Conservation (phyloP, 2,113 vertebrate species). For the Dolichallabes microphthalmus region DNA sequence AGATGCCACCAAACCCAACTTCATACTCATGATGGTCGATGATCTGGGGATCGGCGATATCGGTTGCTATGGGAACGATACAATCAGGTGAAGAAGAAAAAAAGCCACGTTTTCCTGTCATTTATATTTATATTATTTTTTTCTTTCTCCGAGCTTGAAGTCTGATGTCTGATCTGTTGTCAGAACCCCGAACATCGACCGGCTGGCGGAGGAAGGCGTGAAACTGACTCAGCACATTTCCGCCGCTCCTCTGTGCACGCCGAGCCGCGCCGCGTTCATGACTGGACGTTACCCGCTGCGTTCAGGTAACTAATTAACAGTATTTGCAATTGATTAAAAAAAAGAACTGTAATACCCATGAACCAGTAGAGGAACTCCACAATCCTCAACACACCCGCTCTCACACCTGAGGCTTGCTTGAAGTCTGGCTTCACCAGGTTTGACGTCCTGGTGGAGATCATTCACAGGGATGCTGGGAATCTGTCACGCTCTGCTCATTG, state of each 20-base stretch:
- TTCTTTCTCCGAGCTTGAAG: neutral
- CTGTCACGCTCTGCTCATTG: neutral
- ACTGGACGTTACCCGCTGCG: conserved; percentile 74
- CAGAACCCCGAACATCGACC: conserved; percentile 77
- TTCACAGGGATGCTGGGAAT: neutral
- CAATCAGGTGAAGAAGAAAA: conserved; percentile 71
- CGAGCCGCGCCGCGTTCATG: conserved; percentile 74
- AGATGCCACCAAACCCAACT: conserved; percentile 70
- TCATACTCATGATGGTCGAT: conserved; percentile 81
- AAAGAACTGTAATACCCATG: too few species aligned
- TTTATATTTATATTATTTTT: neutral
- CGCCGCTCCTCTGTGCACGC: conserved; percentile 75
- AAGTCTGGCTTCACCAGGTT: neutral
- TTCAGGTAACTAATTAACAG: conserved; percentile 61
- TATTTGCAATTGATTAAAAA: neutral
- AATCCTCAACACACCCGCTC: too few species aligned
- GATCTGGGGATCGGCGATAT: conserved; percentile 85
- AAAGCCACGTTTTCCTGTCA: neutral
- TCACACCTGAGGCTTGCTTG: neutral
- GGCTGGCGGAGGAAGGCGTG: conserved; percentile 71
- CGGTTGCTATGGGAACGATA: conserved; percentile 84
- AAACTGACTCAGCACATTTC: conserved; percentile 75
- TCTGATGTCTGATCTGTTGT: neutral
- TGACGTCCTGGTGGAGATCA: neutral
- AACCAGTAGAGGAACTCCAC: too few species aligned